Evolutionary conservation across 1,140 invertebrate species (phyloP), one percentile per base, ranked within the genome.

Genomic region (Drosophila grimshawi): DNA sequence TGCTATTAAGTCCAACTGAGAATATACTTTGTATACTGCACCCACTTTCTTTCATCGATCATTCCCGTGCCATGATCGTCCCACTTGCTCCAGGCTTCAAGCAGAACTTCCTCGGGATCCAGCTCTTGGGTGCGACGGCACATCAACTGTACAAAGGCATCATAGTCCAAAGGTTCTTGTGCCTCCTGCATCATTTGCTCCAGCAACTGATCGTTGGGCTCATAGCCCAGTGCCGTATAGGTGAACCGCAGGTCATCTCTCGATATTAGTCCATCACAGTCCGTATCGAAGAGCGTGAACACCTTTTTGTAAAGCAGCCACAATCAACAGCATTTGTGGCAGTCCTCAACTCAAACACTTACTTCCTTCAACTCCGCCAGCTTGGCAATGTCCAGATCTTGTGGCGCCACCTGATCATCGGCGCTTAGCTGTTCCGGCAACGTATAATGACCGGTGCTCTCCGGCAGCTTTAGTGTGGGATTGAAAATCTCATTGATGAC

Each of bases 51-150:
- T 80, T 95, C 94, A 8, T 93, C 93, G 39, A 95, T 95, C 29
- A 93, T 93, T 73, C 94, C 95, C 4, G 93, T 93, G 57, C 93
- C 93, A 32, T 94, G 92, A 4, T 92, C 92, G 70, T 95, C 95
- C 95, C 95, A 95, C 27, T 94, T 94, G 45, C 94, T 94, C 70
- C 95, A 91, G 0, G 94, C 95, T 6, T 93, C 93, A 0, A 94
- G 81, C 6, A 95, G 82, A 4, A 94, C 94, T 61, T 94, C 94
- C 80, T 95, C 94, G 0, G 94, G 93, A 86, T 95, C 95, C 45
- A 95, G 80, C 71, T 94, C 94, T 32, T 94, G 91, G 2, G 94
- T 94, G 60, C 93, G 94, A 57, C 93, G 93, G n/a, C 94, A 94
- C 66, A 95, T 93, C 4, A 95, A 90, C 48, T 93, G 93, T 1